phyloP scores from a whole-genome alignment of 2,888 invertebrate species.

The Temnothorax ravouxi region DNA sequence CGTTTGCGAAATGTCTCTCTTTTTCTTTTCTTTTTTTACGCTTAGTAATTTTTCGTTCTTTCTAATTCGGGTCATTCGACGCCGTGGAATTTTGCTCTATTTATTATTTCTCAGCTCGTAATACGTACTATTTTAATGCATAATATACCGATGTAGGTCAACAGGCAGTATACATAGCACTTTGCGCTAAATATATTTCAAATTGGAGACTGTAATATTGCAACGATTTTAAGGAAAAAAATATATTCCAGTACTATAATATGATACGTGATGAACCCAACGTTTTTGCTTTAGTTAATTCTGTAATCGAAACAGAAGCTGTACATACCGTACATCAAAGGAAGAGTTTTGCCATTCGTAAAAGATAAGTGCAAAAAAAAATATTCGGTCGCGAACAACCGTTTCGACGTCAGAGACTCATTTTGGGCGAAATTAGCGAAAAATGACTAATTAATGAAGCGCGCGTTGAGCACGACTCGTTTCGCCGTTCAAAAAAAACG shows the following conservation, averaged over 20 bases:
- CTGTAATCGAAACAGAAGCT: constrained; percentile 10
- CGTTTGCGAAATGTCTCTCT: constrained; percentile 22
- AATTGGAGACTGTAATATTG: constrained; percentile 15
- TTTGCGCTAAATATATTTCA: not conserved
- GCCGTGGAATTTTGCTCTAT: not conserved
- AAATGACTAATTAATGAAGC: constrained; percentile 55
- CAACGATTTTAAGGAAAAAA: not conserved
- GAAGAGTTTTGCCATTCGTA: constrained; percentile 14
- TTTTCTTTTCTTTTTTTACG: not conserved
- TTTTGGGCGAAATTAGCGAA: constrained; percentile 34
- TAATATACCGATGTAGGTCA: constrained; percentile 7
- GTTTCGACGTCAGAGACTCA: constrained; percentile 11
- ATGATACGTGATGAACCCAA: not conserved
- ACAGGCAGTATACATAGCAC: not conserved
- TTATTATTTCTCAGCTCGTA: not conserved
- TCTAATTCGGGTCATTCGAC: constrained; percentile 4
- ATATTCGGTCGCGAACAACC: not conserved
- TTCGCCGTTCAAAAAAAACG: constrained; percentile 15
- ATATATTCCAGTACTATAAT: not conserved
- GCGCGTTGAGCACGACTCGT: not conserved
- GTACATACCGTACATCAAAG: not conserved
- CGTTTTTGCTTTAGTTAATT: not conserved
- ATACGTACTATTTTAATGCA: not conserved
- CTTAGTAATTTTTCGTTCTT: not conserved
- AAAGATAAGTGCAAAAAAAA: not conserved